Conservation (phyloP, 1,140 invertebrate genomes). For the Ceratosolen fusciceps region DNA sequence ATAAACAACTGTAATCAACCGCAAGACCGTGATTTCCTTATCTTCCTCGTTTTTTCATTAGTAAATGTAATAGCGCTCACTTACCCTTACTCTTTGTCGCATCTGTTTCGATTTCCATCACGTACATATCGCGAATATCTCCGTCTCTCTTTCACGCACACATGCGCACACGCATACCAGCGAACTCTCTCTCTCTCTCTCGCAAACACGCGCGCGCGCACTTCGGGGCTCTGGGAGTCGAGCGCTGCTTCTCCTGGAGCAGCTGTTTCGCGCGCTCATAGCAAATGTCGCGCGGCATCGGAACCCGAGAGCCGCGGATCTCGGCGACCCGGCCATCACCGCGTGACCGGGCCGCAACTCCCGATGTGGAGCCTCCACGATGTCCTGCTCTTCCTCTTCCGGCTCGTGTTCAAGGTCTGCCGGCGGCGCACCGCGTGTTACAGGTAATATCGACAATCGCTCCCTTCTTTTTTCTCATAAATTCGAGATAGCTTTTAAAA, state of each 20-base stretch:
- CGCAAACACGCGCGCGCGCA: not conserved
- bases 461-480: not conserved
- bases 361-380: slow-evolving; percentile 27
- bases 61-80: not conserved
- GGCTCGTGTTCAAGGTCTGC: slow-evolving; percentile 10
- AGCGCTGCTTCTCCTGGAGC: not conserved
- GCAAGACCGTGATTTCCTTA: not conserved
- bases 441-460: slow-evolving; percentile 12
- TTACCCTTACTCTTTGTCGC: not conserved
- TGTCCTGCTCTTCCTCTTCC: not conserved
- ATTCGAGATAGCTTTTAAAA: no score
- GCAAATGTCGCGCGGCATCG: slow-evolving; percentile 37
- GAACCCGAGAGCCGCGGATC: not conserved
- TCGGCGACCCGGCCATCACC: not conserved
- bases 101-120: slow-evolving; percentile 15
- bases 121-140: slow-evolving; percentile 8
- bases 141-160: not conserved
- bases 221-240: no score
- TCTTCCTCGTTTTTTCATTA: not conserved
- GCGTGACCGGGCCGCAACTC: not conserved
- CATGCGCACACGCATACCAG: no score
- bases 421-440: slow-evolving; percentile 2
- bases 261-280: not conserved
- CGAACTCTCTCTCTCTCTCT: not conserved
- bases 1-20: slow-evolving; percentile 6